Conservation (phyloP, 1,140 invertebrate genomes). For the Aphis gossypii region DNA sequence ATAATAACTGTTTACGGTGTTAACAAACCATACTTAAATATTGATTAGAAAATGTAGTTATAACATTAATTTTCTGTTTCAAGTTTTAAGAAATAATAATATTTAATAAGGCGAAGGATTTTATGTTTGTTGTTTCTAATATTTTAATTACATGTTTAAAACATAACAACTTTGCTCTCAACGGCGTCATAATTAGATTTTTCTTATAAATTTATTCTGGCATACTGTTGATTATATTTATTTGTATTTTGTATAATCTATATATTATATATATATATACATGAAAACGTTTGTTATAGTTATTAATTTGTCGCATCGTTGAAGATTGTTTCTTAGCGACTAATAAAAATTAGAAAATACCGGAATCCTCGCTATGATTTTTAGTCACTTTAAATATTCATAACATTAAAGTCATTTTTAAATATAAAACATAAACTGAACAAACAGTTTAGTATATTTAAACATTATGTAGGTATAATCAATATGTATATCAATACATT, state of each 20-base stretch:
- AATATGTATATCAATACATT: too few relatives aligned
- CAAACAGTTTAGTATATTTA: background rate
- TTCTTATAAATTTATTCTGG: background rate
- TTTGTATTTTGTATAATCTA: background rate
- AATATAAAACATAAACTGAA: background rate
- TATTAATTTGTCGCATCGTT: background rate
- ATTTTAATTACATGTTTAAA: too few relatives aligned
- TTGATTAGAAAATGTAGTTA: background rate
- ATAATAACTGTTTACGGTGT: background rate
- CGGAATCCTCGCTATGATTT: background rate
- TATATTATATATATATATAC: too few relatives aligned
- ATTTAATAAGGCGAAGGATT: background rate
- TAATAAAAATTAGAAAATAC: background rate
- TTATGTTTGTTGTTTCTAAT: background rate
- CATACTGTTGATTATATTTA: background rate
- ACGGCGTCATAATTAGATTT: too few relatives aligned
- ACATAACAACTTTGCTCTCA: too few relatives aligned
- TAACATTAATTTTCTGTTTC: background rate
- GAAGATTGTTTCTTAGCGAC: background rate
- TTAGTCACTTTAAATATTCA: background rate
- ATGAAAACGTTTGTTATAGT: background rate
- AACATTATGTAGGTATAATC: background rate
- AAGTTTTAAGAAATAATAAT: background rate
- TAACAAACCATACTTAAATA: background rate
- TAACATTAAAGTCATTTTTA: background rate